phyloP scores from a whole-genome alignment of 2,888 invertebrate species.

The Zaprionus obscuricornis region DNA sequence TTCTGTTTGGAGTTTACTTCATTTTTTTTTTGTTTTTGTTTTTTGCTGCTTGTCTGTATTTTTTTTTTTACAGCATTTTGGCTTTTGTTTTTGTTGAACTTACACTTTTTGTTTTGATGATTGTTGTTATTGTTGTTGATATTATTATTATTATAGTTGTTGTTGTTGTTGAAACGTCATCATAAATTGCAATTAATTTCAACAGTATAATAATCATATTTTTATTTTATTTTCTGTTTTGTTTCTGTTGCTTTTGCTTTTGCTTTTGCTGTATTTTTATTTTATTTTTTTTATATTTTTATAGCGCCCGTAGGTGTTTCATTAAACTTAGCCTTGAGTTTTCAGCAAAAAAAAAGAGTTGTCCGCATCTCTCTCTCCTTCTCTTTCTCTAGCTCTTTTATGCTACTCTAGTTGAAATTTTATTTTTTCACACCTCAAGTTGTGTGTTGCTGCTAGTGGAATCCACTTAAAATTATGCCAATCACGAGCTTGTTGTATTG shows the following conservation, averaged over 20 bases:
- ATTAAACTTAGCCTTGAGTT: constrained; percentile 71
- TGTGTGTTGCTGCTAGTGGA: too few species aligned
- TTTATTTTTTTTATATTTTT: constrained; percentile 19
- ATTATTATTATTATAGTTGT: constrained; percentile 38
- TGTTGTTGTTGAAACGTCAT: constrained; percentile 75
- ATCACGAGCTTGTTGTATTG: too few species aligned
- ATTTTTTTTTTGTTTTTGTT: background rate
- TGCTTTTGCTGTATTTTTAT: constrained; percentile 1
- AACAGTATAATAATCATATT: constrained; percentile 60
- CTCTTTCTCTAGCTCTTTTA: constrained; percentile 35
- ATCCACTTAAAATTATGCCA: constrained; percentile 73
- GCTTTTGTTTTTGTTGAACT: constrained; percentile 64
- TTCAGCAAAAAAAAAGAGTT: constrained; percentile 34
- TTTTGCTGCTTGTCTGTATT: constrained; percentile 30
- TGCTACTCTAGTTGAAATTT: too few species aligned
- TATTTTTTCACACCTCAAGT: constrained; percentile 72
- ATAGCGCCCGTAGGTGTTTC: constrained; percentile 78
- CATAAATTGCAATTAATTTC: constrained; percentile 80
- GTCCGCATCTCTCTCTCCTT: too few species aligned
- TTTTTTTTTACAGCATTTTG: constrained; percentile 49
- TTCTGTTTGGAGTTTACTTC: constrained; percentile 25
- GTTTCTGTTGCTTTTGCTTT: background rate
- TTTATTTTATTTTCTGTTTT: constrained; percentile 4
- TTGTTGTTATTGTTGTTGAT: constrained; percentile 17
- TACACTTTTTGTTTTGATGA: constrained; percentile 37